Base-by-base conservation (phyloP, 2,797 vertebrate species). In the Acipenser oxyrinchus region DNA sequence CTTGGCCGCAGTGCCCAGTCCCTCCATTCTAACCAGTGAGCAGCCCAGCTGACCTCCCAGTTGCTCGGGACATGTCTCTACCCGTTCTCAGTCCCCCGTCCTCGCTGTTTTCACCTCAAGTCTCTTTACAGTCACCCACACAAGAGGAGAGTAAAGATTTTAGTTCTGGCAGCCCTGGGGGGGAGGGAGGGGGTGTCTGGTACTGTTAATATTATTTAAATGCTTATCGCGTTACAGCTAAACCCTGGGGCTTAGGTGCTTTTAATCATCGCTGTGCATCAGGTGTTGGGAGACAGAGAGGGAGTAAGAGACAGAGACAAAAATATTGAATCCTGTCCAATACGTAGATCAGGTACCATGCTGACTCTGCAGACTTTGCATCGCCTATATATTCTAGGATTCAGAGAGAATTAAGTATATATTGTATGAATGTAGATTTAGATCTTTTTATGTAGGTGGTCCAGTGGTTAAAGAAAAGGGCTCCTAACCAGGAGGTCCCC, bases 131-230 rank as follows among this genome's bases (percentile, higher is more conserved):
- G 51, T 48, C 57, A 61, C 59, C 63, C 67, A 37, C n/a, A 66
- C 52, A n/a, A 48, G 51, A 65, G 55, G 65, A 66, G 63, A 68
- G 70, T 55, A 66, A 68, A 37, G 1, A 37, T 37, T 37, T 48
- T 72, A 71, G 75, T 73, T 60, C 75, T 75, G 80, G 77, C 77
- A 70, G 80, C 82, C 86, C 78, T 75, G 65, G 80, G 83, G 83
- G 23, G 23, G 15, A 18, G 15, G 15, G 15, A 18, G 23, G 23
- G 23, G 23, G 72, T 79, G 82, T 84, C 75, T 77, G 70, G 78
- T 77, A 81, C 80, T 84, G 84, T 87, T 85, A 82, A 82, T 83
- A 80, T 84, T 86, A 83, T 84, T 85, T 82, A 82, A 75, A 81
- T 80, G 81, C 74, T 85, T 81, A 80, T 86, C 79, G 74, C 78